Evolutionary conservation across 2,113 vertebrate species (phyloP).

Genomic region (Damaliscus lunatus): DNA sequence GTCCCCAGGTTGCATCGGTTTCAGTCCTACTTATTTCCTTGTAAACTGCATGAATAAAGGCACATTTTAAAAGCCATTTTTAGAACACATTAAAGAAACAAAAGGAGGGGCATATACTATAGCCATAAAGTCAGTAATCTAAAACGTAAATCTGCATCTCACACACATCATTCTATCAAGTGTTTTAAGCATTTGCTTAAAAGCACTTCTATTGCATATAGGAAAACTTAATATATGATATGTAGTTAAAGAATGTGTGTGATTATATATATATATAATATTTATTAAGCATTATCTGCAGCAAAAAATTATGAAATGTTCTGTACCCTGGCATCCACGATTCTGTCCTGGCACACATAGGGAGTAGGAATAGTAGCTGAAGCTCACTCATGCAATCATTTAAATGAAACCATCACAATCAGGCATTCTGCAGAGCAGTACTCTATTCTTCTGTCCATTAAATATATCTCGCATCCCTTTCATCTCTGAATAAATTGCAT

Average conservation of each 20-base stretch:
- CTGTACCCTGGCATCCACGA: background rate
- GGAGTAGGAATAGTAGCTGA: conserved; percentile 51
- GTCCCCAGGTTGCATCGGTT: background rate
- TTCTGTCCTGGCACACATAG: conserved; percentile 25
- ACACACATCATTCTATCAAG: background rate
- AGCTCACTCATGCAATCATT: conserved; percentile 52
- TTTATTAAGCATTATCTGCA: background rate
- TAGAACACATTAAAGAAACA: background rate
- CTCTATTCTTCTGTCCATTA: conserved; percentile 63
- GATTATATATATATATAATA: background rate
- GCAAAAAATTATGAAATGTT: conserved; percentile 24
- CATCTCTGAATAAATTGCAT: conserved; percentile 53
- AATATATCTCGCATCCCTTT: conserved; percentile 31
- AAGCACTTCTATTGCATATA: background rate
- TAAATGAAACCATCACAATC: conserved; percentile 71
- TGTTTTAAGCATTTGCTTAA: background rate
- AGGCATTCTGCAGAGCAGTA: conserved; percentile 61
- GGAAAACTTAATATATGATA: background rate
- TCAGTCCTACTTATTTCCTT: background rate
- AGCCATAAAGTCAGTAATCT: background rate
- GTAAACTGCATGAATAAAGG: background rate
- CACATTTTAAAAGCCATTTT: background rate
- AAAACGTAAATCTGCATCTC: background rate
- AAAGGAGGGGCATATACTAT: background rate
- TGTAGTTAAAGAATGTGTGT: background rate